Evolutionary conservation across 2,797 vertebrate species (phyloP).

Genomic region (Mycteria americana): DNA sequence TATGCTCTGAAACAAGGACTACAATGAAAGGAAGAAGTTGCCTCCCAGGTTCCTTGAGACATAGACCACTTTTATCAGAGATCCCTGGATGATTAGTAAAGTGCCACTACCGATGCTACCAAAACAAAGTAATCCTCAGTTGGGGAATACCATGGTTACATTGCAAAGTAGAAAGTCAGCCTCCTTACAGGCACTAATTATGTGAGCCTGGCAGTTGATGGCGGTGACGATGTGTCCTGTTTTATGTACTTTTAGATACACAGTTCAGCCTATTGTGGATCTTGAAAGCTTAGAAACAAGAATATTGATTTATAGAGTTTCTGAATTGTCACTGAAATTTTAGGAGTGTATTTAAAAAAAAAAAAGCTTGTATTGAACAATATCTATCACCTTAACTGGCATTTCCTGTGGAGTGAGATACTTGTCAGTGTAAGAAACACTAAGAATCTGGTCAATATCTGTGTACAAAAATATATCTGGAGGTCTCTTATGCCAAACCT

Average conservation of each 20-base stretch:
- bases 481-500: not conserved
- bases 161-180: not conserved
- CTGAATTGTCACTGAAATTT: not conserved
- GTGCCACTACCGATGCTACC: not conserved
- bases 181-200: not conserved
- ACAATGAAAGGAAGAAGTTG: not conserved
- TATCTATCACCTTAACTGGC: not conserved
- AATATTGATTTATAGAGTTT: not conserved
- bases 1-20: not conserved
- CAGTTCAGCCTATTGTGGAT: not conserved
- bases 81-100: not conserved
- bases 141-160: not conserved
- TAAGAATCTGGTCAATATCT: not conserved
- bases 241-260: not conserved
- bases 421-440: not conserved
- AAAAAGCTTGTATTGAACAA: not conserved
- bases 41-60: not conserved
- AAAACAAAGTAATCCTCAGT: not conserved
- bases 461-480: not conserved
- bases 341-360: not conserved
- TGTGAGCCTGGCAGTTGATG: not conserved
- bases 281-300: not conserved
- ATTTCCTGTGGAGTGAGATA: not conserved
- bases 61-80: not conserved
- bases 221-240: not conserved